Evolutionary conservation across 2,888 invertebrate genomes (phyloP).

Genomic region (Mystacides longicornis): DNA sequence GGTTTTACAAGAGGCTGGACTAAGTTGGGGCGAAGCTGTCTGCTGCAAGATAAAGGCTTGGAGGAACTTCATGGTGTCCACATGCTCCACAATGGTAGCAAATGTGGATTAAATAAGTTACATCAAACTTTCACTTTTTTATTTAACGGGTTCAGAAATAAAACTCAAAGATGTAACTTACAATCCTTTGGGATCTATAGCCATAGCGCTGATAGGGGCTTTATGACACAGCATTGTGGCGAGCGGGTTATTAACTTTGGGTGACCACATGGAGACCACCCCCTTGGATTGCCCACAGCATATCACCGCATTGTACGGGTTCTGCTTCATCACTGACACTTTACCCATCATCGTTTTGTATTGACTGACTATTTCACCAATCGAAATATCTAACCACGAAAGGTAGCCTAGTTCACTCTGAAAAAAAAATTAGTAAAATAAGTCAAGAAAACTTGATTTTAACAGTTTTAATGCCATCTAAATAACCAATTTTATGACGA

Average conservation of each 20-base stretch:
- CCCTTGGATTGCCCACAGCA: constrained; percentile 88
- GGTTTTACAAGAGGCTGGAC: too few relatives aligned
- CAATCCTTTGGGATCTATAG: constrained; percentile 79
- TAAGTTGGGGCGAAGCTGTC: too few relatives aligned
- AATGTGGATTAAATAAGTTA: too few relatives aligned
- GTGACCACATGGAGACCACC: constrained; percentile 93
- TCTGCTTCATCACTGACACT: constrained; percentile 80
- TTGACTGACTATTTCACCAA: constrained; percentile 80
- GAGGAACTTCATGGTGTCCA: too few relatives aligned
- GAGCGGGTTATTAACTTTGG: constrained; percentile 74
- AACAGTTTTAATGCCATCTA: too few relatives aligned
- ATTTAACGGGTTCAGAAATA: too few relatives aligned
- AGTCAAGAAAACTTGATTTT: not conserved
- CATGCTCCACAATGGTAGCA: too few relatives aligned
- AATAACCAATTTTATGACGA: too few relatives aligned
- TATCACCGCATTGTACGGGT: constrained; percentile 88
- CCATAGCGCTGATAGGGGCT: constrained; percentile 69
- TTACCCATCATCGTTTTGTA: constrained; percentile 71
- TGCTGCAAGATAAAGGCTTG: too few relatives aligned
- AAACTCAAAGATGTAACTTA: too few relatives aligned
- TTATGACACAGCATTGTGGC: constrained; percentile 89
- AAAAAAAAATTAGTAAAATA: constrained; percentile 27
- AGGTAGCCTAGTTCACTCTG: constrained; percentile 71
- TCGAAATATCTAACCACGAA: constrained; percentile 90
- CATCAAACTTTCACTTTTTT: too few relatives aligned